Conservation (phyloP, 2,113 vertebrate species). For the Gallinago undulata region DNA sequence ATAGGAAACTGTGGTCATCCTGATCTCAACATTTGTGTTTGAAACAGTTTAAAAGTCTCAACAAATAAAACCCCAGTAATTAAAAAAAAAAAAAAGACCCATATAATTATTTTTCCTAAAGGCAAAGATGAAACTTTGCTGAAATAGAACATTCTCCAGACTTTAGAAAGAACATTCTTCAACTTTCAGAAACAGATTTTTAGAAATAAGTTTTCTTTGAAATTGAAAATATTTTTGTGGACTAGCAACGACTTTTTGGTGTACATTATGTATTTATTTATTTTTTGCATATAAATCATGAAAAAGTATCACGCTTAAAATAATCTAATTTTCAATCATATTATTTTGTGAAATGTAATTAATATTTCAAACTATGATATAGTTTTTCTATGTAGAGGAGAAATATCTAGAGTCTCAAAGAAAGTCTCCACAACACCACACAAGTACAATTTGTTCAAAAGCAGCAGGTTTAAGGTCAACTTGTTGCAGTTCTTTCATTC, state of each 20-base stretch:
- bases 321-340: neutral
- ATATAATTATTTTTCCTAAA: neutral
- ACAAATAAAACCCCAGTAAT: neutral
- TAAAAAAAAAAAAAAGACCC: neutral
- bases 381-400: neutral
- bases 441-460: neutral
- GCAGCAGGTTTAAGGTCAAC: neutral
- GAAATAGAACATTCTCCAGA: neutral
- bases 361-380: neutral
- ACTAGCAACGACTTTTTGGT: fast-evolving
- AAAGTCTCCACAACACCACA: neutral
- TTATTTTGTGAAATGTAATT: neutral
- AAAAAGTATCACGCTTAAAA: neutral
- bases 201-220: neutral
- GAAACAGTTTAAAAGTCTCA: neutral
- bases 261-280: fast-evolving
- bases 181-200: neutral
- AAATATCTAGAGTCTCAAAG: neutral
- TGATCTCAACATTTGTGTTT: neutral
- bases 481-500: neutral
- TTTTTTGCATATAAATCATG: neutral
- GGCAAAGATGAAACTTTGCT: neutral
- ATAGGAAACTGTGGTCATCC: neutral
- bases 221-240: neutral
- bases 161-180: neutral